Conservation (phyloP, 53 echinoderm and acorn worm genomes). For the Henricia sp. region DNA sequence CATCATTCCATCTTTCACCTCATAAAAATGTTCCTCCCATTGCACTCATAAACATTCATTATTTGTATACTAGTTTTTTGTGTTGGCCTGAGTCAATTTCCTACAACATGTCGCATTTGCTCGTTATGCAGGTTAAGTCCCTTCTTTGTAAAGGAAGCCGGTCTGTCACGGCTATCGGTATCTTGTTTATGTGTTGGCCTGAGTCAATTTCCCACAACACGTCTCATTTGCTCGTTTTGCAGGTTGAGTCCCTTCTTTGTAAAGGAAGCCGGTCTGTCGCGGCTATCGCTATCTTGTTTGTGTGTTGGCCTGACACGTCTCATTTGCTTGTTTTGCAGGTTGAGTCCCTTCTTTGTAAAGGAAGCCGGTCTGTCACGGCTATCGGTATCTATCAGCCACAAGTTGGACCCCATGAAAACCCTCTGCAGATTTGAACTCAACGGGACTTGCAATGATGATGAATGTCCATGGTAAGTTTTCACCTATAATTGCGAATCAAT, state of each 20-base stretch:
- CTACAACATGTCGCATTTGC: neutral
- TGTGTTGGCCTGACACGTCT: neutral
- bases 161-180: constrained; percentile 56
- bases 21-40: no score
- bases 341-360: constrained; percentile 71
- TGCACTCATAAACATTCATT: no score
- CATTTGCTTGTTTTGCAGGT: constrained; percentile 52
- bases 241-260: constrained; percentile 80
- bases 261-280: constrained; percentile 54
- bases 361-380: constrained; percentile 64
- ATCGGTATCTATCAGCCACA: constrained; percentile 76
- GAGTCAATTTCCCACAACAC: no score
- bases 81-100: neutral
- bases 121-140: constrained; percentile 69
- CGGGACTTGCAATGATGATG: constrained; percentile 94
- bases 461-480: constrained; percentile 86
- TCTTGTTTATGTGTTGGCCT: constrained; percentile 20
- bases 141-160: constrained; percentile 60
- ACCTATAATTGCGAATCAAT: neutral
- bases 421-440: constrained; percentile 92
- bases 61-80: no score
- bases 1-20: no score
- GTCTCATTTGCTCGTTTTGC: constrained; percentile 8
- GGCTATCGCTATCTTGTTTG: constrained; percentile 57
- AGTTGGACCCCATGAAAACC: constrained; percentile 70